Percentiles rank a stretch among this genome's conserved stretches.
phyloP scores from a whole-genome alignment of 2,797 vertebrate species.

The Scyliorhinus canicula region DNA sequence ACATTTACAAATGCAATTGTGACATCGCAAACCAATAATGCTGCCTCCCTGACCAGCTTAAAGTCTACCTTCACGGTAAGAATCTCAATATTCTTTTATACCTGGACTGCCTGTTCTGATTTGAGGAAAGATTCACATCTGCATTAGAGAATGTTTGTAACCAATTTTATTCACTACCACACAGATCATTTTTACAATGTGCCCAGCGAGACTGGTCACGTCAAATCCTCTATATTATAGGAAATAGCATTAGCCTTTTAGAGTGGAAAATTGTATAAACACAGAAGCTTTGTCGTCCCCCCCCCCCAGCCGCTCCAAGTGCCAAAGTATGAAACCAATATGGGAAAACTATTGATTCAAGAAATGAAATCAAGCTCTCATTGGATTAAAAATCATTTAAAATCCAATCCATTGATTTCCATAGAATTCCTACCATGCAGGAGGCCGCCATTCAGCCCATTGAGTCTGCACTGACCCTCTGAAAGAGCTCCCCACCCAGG shows the following conservation, averaged over 20 bases:
- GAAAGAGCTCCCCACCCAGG: too few relatives aligned
- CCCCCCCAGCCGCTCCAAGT: too few relatives aligned
- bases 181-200: background rate
- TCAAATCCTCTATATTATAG: background rate
- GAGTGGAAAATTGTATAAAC: background rate
- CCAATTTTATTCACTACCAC: background rate
- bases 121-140: background rate
- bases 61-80: background rate
- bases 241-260: background rate
- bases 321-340: background rate
- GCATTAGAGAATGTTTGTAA: background rate
- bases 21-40: background rate
- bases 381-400: background rate
- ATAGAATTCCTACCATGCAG: too few relatives aligned
- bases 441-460: too few relatives aligned
- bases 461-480: too few relatives aligned
- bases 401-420: too few relatives aligned
- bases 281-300: too few relatives aligned
- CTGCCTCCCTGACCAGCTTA: background rate
- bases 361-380: background rate
- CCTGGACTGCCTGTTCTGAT: background rate
- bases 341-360: background rate
- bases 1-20: background rate
- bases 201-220: background rate
- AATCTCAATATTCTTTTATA: background rate